phyloP scores from a whole-genome alignment of 2,797 vertebrate species.

The Mallotus villosus region DNA sequence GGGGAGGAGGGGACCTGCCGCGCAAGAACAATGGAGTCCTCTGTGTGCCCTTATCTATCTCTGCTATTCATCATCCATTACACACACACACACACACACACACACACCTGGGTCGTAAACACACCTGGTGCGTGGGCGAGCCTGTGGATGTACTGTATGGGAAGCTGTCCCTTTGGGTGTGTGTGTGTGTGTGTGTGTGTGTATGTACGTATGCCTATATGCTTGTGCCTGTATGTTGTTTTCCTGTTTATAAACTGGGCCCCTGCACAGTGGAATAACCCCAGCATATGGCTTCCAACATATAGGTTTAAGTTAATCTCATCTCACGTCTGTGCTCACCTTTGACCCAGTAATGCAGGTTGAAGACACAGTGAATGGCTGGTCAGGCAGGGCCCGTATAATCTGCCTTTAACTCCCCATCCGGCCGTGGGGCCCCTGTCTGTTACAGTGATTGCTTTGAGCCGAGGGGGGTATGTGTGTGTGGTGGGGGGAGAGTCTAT shows the following conservation, averaged over 20 bases:
- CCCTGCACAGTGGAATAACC: background rate
- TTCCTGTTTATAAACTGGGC: too few relatives aligned
- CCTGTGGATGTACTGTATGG: conserved; percentile 14
- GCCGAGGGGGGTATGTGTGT: conserved; percentile 33
- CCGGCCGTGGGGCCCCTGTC: conserved; percentile 14
- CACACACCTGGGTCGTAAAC: conserved; percentile 37
- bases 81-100: conserved; percentile 11
- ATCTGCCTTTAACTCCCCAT: conserved; percentile 52
- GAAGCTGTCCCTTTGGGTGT: conserved; percentile 2
- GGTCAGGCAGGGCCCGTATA: conserved; percentile 30
- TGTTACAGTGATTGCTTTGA: conserved; percentile 57
- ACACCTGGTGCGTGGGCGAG: conserved; percentile 11
- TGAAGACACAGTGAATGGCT: conserved; percentile 54
- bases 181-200: conserved; percentile 1
- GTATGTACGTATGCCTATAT: background rate
- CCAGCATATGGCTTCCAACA: background rate
- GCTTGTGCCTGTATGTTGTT: background rate
- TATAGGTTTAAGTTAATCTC: background rate
- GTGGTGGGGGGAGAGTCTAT: conserved; percentile 45
- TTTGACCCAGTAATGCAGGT: conserved; percentile 44
- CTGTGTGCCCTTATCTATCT: conserved; percentile 67
- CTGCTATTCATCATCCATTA: conserved; percentile 58
- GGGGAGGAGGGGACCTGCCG: conserved; percentile 51
- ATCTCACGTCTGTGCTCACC: conserved; percentile 37
- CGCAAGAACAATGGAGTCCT: conserved; percentile 70